These are phyloP conservation scores for Chironomus tepperi DNA, from an alignment of 1,140 invertebrate species.

Conservation along the genomic window DNA sequence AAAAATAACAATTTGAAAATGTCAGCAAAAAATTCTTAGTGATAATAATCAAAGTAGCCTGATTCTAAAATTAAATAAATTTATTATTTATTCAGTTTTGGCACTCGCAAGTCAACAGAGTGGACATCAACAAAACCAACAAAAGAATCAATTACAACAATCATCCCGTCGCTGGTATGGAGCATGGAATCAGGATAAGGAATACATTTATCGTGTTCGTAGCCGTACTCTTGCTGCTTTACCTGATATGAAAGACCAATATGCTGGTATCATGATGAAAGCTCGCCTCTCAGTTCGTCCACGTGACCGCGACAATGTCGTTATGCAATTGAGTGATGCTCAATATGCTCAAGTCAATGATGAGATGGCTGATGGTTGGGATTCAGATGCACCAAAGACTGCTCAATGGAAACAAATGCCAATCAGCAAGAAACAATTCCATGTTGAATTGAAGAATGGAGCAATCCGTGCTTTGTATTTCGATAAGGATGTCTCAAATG, in stretches of 20 bases:
- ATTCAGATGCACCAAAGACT: conserved; percentile 38
- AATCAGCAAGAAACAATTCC: conserved; percentile 48
- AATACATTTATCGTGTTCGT: conserved; percentile 51
- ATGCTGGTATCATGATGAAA: conserved; percentile 46
- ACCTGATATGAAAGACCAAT: conserved; percentile 43
- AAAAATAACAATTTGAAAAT: neutral
- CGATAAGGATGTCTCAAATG: conserved; percentile 41
- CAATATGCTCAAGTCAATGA: conserved; percentile 48
- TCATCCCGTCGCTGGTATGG: conserved; percentile 27
- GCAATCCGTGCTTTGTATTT: conserved; percentile 29
- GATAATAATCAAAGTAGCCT: neutral
- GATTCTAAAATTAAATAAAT: neutral
- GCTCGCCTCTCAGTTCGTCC: conserved; percentile 45
- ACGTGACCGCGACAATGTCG: conserved; percentile 40
- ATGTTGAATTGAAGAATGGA: conserved; percentile 50
- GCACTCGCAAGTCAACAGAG: neutral
- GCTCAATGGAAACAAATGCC: conserved; percentile 43
- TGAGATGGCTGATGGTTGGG: conserved; percentile 42
- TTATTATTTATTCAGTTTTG: neutral
- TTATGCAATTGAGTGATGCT: conserved; percentile 43
- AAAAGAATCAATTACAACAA: neutral
- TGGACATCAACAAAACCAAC: neutral
- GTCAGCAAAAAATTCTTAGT: neutral
- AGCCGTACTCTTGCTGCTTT: conserved; percentile 48
- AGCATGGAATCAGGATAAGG: conserved; percentile 47